Evolutionary conservation across 1,140 invertebrate genomes (phyloP).

Genomic region (Cyclargus thomasi): DNA sequence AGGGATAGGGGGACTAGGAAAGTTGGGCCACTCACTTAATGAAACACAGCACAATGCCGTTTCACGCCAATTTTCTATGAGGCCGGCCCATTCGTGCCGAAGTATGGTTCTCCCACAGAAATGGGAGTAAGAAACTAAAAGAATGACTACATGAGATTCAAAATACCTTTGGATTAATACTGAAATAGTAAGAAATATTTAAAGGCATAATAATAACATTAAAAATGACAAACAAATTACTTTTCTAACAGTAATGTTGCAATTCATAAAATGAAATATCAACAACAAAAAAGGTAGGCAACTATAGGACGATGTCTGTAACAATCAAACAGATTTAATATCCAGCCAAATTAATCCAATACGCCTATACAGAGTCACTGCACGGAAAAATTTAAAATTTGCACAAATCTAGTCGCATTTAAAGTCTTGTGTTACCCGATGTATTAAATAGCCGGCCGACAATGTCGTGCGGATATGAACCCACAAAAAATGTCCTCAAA

Average conservation of each 20-base stretch:
- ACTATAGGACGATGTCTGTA: not conserved
- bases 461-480: slow-evolving; percentile 74
- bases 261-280: not conserved
- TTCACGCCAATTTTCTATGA: too few relatives aligned
- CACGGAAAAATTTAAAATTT: slow-evolving; percentile 71
- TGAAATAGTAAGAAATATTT: too few relatives aligned
- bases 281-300: not conserved
- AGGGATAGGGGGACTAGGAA: too few relatives aligned
- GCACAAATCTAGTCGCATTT: slow-evolving; percentile 73
- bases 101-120: too few relatives aligned
- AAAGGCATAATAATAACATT: too few relatives aligned
- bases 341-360: slow-evolving; percentile 61
- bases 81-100: too few relatives aligned
- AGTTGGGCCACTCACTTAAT: too few relatives aligned
- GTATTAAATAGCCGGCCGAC: slow-evolving; percentile 73
- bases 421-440: slow-evolving; percentile 72
- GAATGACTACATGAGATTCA: too few relatives aligned
- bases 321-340: slow-evolving; percentile 15
- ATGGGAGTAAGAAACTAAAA: too few relatives aligned
- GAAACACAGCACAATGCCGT: too few relatives aligned
- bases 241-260: not conserved
- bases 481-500: slow-evolving; percentile 73
- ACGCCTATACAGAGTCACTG: slow-evolving; percentile 54
- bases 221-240: too few relatives aligned
- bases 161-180: too few relatives aligned